These are phyloP conservation scores for Lycaon pictus DNA, from an alignment of 2,113 vertebrate species.

Conservation along the genomic window DNA sequence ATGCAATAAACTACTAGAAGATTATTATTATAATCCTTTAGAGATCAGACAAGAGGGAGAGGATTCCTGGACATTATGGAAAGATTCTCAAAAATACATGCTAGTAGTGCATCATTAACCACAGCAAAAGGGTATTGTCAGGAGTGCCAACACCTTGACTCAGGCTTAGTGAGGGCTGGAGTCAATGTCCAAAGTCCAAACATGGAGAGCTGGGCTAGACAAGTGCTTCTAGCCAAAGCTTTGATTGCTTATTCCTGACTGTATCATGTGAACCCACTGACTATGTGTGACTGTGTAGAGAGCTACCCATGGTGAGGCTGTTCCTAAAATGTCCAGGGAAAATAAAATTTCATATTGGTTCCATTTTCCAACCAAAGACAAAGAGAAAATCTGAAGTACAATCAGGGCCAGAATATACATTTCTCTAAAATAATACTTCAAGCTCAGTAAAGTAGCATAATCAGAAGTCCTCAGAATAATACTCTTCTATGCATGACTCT, in stretches of 20 bases:
- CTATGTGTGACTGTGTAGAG: neutral
- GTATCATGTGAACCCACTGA: neutral
- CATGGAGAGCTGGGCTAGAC: neutral
- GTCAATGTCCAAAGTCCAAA: neutral
- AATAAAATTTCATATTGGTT: neutral
- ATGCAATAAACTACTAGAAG: neutral
- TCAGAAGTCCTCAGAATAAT: neutral
- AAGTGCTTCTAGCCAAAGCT: neutral
- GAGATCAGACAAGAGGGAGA: neutral
- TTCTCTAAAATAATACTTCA: conserved; percentile 33
- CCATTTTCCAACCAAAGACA: neutral
- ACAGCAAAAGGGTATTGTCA: neutral
- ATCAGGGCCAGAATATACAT: neutral
- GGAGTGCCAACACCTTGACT: neutral
- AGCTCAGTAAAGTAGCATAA: neutral
- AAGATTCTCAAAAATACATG: neutral
- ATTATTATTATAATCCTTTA: neutral
- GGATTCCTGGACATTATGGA: neutral
- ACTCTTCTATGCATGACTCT: neutral
- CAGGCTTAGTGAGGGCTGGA: neutral
- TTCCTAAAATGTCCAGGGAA: neutral
- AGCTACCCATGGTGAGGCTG: neutral
- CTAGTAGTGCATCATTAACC: neutral
- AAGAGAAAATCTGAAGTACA: neutral
- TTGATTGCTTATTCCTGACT: neutral